Evolutionary conservation across 37 sponge, comb jelly and placozoan species (phyloP).

Genomic region (Haliclona indistincta): DNA sequence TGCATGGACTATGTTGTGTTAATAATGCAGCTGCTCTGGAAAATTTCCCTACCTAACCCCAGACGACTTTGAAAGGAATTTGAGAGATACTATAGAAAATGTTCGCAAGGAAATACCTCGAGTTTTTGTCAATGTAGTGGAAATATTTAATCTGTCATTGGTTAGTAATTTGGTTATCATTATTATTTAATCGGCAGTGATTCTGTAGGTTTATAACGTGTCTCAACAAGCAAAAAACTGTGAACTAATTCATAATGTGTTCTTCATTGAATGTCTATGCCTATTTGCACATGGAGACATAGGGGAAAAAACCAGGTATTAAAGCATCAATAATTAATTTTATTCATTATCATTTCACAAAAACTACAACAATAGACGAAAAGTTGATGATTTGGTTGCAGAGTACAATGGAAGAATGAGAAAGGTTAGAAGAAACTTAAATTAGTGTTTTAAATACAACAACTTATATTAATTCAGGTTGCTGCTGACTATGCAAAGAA

Average conservation of each 20-base stretch:
- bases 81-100: slow-evolving; percentile 52
- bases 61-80: slow-evolving; percentile 64
- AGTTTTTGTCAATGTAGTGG: slow-evolving; percentile 79
- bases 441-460: slow-evolving; percentile 3
- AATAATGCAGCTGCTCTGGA: slow-evolving; percentile 56
- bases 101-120: slow-evolving; percentile 54
- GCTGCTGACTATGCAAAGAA: slow-evolving; percentile 38
- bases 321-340: not conserved
- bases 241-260: slow-evolving; percentile 45
- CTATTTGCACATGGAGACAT: slow-evolving; percentile 54
- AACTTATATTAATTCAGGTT: slow-evolving; percentile 24
- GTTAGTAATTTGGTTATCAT: slow-evolving; percentile 23
- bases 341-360: not conserved
- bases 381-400: slow-evolving; percentile 43
- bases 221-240: slow-evolving; percentile 64
- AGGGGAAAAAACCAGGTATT: slow-evolving; percentile 59
- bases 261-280: slow-evolving; percentile 83
- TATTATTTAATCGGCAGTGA: not conserved
- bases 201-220: slow-evolving; percentile 62
- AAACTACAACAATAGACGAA: slow-evolving; percentile 20
- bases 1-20: not conserved
- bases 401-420: slow-evolving; percentile 50
- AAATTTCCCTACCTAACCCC: slow-evolving; percentile 47
- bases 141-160: slow-evolving; percentile 74
- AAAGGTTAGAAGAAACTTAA: too few species aligned